A percentile compares a stretch with the other conserved stretches of the same genome.
Evolutionary conservation across 2,113 vertebrate genomes (phyloP).

Genomic region (Aldabrachelys gigantea): DNA sequence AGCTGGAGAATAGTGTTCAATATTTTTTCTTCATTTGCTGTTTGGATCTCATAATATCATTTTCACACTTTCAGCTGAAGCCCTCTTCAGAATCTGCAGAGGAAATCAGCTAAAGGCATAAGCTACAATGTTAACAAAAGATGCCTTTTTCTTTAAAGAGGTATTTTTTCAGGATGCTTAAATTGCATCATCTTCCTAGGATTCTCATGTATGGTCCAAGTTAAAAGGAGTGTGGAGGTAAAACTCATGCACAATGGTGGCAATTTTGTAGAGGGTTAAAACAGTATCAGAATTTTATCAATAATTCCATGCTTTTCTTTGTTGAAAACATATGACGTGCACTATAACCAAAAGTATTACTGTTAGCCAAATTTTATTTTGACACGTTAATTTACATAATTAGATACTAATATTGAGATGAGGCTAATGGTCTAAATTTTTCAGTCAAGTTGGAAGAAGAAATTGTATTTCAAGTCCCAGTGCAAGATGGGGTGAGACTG

Average conservation of each 20-base stretch:
- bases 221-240: constrained; percentile 22
- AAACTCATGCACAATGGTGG: not conserved
- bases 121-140: constrained; percentile 22
- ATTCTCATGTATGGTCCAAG: not conserved
- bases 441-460: not conserved
- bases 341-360: not conserved
- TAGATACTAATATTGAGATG: not conserved
- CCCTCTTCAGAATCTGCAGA: not conserved
- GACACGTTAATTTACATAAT: not conserved
- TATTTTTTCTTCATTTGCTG: not conserved
- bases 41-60: not conserved
- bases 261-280: not conserved
- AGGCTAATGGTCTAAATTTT: not conserved
- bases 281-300: not conserved
- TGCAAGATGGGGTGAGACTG: not conserved
- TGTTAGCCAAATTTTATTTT: not conserved
- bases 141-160: constrained; percentile 10
- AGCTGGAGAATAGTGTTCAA: not conserved
- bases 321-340: not conserved
- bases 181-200: not conserved
- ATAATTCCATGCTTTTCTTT: not conserved
- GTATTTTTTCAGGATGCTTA: not conserved
- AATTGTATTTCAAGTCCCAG: not conserved
- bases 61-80: constrained; percentile 10
- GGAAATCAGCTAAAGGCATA: not conserved